phyloP scores from a whole-genome alignment of 2,113 vertebrate genomes.

The Procavia capensis region DNA sequence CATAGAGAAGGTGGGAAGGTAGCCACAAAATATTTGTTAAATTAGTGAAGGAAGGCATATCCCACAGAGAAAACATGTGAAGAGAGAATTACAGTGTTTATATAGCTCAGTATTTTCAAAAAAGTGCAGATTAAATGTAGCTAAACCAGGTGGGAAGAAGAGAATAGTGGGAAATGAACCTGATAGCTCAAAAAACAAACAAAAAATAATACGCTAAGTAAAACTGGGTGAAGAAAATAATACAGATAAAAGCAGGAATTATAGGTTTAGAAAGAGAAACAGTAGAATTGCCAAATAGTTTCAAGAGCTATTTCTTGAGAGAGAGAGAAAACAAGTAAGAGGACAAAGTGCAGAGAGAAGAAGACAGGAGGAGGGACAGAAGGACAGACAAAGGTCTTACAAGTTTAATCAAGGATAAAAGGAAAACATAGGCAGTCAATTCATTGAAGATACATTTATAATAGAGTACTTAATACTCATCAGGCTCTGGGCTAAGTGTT shows the following conservation, averaged over 20 bases:
- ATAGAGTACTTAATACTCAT: not conserved
- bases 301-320: not conserved
- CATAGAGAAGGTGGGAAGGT: not conserved
- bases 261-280: not conserved
- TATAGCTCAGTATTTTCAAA: not conserved
- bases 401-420: not conserved
- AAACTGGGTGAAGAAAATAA: not conserved
- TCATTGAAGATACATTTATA: not conserved
- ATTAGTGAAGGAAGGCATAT: not conserved
- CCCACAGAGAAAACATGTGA: not conserved
- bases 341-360: too few species aligned
- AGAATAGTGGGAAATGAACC: not conserved
- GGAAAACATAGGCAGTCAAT: not conserved
- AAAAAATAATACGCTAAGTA: not conserved
- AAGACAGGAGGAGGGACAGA: not conserved
- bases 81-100: not conserved
- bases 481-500: not conserved
- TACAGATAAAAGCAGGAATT: not conserved
- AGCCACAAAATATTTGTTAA: not conserved
- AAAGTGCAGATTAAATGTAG: not conserved
- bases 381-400: not conserved
- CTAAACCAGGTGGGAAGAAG: not conserved
- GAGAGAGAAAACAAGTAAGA: not conserved
- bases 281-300: not conserved
- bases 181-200: not conserved